Conservation (phyloP, 2,113 vertebrate genomes). For the Phalacrocorax brasilianus region DNA sequence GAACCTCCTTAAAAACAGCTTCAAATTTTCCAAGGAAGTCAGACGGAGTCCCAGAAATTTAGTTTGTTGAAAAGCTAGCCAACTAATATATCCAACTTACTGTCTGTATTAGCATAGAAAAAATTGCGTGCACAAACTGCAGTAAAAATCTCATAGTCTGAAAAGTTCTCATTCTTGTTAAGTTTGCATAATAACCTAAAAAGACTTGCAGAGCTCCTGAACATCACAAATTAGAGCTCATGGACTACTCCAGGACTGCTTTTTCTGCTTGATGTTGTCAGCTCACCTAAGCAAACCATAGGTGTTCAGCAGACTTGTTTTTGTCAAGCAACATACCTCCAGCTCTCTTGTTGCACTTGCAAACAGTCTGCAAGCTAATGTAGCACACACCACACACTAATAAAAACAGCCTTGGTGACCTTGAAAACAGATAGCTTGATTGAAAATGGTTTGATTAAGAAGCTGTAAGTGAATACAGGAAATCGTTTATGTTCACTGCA, state of each 20-base stretch:
- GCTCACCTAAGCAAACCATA: background rate
- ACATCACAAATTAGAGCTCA: background rate
- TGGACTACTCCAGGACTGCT: background rate
- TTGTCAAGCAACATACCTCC: background rate
- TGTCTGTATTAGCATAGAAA: background rate
- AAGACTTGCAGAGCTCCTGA: background rate
- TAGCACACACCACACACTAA: accelerated
- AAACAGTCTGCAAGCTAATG: background rate
- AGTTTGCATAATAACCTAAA: background rate
- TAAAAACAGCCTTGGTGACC: background rate
- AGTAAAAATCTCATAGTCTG: background rate
- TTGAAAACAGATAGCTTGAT: background rate
- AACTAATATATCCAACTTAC: background rate
- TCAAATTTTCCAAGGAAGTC: conserved; percentile 25
- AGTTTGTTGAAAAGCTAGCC: background rate
- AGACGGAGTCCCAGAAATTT: conserved; percentile 17
- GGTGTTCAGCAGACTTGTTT: background rate
- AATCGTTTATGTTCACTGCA: background rate
- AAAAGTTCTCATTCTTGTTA: background rate
- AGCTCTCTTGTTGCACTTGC: background rate
- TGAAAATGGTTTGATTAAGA: background rate
- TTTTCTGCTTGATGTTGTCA: background rate
- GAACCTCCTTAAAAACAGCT: conserved; percentile 27
- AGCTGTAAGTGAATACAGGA: background rate
- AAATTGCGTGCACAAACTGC: background rate